Conservation (phyloP, 2,797 vertebrate species). For the Rhinatrema bivittatum region DNA sequence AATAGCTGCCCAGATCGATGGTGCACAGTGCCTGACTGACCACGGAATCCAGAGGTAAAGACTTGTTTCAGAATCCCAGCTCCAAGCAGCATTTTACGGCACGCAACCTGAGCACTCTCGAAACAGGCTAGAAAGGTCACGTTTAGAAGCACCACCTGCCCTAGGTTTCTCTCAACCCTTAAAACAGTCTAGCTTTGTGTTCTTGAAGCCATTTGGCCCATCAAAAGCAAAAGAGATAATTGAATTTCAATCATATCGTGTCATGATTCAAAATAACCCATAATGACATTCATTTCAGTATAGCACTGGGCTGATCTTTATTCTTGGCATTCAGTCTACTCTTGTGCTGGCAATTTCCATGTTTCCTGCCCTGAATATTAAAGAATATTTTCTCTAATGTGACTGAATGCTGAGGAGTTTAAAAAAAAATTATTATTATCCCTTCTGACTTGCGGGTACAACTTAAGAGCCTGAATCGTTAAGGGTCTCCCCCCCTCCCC, state of each 20-base stretch:
- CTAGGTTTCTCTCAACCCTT: slow-evolving; percentile 30
- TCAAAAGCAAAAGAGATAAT: slow-evolving; percentile 14
- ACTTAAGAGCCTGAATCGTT: too few species aligned
- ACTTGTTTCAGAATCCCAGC: neutral
- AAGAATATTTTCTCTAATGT: slow-evolving; percentile 31
- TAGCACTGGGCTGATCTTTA: slow-evolving; percentile 25
- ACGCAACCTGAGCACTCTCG: neutral
- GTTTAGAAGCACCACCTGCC: neutral
- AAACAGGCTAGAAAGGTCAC: neutral
- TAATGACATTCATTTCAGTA: slow-evolving; percentile 31
- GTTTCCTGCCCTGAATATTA: slow-evolving; percentile 40
- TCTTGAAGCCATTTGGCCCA: slow-evolving; percentile 18
- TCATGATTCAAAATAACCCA: slow-evolving; percentile 19
- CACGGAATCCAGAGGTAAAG: neutral
- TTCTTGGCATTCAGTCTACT: slow-evolving; percentile 14
- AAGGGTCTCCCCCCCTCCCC: too few species aligned
- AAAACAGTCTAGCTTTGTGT: neutral
- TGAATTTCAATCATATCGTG: slow-evolving; percentile 28
- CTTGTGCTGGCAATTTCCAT: slow-evolving; percentile 35
- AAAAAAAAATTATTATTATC: too few species aligned
- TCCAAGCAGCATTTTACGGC: neutral
- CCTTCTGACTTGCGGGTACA: slow-evolving; percentile 9
- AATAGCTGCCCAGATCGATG: neutral
- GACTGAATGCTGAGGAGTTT: slow-evolving; percentile 25
- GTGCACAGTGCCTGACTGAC: neutral